These are phyloP conservation scores for Gnathonemus echidnorhynchus DNA, from an alignment of 2,113 vertebrate species.

Conservation along the genomic window DNA sequence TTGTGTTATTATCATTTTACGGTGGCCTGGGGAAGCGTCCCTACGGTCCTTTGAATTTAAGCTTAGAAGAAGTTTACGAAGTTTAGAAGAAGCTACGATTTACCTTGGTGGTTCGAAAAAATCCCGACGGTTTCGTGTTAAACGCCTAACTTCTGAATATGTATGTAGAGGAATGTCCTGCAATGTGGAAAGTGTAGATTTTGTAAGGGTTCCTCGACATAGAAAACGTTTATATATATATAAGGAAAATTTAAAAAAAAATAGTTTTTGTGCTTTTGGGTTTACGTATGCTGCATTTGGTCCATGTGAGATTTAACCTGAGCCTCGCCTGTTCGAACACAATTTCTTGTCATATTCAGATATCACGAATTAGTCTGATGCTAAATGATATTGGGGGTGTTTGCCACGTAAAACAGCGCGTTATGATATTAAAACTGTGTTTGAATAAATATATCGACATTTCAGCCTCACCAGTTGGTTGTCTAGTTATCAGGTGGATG, in stretches of 20 bases:
- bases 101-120: background rate
- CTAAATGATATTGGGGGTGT: background rate
- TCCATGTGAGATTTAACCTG: background rate
- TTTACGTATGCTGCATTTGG: background rate
- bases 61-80: background rate
- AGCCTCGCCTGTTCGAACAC: background rate
- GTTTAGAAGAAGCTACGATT: background rate
- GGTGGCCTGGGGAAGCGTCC: background rate
- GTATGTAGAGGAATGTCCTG: background rate
- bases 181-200: background rate
- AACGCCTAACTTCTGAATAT: background rate
- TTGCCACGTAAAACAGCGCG: background rate
- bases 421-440: background rate
- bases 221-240: background rate
- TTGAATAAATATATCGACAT: background rate
- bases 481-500: background rate
- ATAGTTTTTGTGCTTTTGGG: background rate
- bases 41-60: background rate
- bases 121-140: background rate
- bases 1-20: background rate
- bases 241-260: background rate
- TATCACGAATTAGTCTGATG: background rate
- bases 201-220: background rate
- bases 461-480: background rate
- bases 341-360: background rate